Evolutionary conservation across 2,888 invertebrate genomes (phyloP), one percentile per base, ranked within the genome.

Genomic region (Dysmachus trigonus): DNA sequence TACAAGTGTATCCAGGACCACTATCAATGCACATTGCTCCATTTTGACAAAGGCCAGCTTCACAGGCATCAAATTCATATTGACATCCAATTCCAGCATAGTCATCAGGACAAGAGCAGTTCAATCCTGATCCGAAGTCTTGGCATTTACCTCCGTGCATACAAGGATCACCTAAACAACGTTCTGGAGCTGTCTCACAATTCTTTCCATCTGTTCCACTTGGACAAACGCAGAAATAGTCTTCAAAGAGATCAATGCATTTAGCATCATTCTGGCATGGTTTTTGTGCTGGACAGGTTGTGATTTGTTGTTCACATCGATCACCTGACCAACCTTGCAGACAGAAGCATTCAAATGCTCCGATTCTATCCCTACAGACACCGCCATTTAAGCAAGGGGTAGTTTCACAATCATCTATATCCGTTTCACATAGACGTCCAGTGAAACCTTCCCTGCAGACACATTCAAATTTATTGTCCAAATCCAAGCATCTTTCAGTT

Each of bases 91-190:
- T 95, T 84, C 97, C 97, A 6, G 96, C 94, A 90, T 94, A 97
- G 90, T 97, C 97, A 74, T 94, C 93, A 0, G 97, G 95, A 90
- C 98, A 99, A 3, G 98, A 96, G 90, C 98, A 99, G 91, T 98
- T 98, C 10, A 98, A 93, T 1, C 98, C 98, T 0, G 98, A 98
- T 6, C 98, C 98, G 90, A 97, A 98, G 91, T 98, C 98, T 92
- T 97, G 97, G 89, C 98, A 99, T 90, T 96, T 96, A 84, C 98
- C 98, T 74, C 96, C 97, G 90, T 99, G 98, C 97, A 98, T 98
- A 91, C 98, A 99, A 4, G 98, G 98, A 86, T 92, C 91, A 0
- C 92, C 92, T 47, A 92, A 92, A 84, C 92, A 92, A 51, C 98
- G 95, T 92, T 98, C 98, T 2, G 98, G 98, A 0, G 98, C 98